Percentiles rank a stretch among this genome's conserved stretches.
These are phyloP conservation scores for Poeciliopsis paucimaculata DNA, from an alignment of 2,797 vertebrate genomes.

Conservation along the genomic window DNA sequence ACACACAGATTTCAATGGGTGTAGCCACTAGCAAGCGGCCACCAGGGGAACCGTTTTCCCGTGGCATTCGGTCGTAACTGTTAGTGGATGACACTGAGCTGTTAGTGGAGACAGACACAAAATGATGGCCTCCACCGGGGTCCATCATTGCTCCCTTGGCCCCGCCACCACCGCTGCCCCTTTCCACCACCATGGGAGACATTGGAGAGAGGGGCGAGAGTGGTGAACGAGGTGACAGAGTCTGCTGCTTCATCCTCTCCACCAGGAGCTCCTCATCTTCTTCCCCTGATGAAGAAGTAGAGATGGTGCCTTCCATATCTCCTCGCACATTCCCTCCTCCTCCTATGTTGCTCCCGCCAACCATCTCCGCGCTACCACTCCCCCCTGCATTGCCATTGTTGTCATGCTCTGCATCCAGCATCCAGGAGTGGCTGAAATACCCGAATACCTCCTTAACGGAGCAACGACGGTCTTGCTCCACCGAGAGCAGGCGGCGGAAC, in stretches of 20 bases:
- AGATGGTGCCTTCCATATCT: slow-evolving; percentile 64
- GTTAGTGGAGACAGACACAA: slow-evolving; percentile 81
- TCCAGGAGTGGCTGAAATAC: slow-evolving; percentile 86
- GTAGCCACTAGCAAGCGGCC: slow-evolving; percentile 83
- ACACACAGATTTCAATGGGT: slow-evolving; percentile 87
- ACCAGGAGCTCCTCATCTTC: slow-evolving; percentile 81
- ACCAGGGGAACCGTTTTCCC: slow-evolving; percentile 78
- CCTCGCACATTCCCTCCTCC: slow-evolving; percentile 52
- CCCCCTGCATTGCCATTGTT: slow-evolving; percentile 43
- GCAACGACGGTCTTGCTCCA: slow-evolving; percentile 84
- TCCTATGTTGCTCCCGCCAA: slow-evolving; percentile 10
- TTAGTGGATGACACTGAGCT: slow-evolving; percentile 83
- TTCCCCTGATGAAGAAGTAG: slow-evolving; percentile 77
- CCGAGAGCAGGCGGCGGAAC: slow-evolving; percentile 84
- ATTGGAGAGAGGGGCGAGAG: slow-evolving; percentile 62
- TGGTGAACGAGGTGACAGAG: slow-evolving; percentile 75
- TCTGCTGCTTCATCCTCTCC: slow-evolving; percentile 86
- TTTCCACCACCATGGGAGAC: slow-evolving; percentile 57
- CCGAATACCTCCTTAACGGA: slow-evolving; percentile 85
- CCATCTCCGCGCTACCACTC: slow-evolving; percentile 42
- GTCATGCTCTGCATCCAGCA: slow-evolving; percentile 80
- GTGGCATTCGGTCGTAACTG: slow-evolving; percentile 82
- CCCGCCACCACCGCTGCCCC: slow-evolving; percentile 59
- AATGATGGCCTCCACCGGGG: slow-evolving; percentile 69
- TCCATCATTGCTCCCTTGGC: slow-evolving; percentile 76